phyloP scores from a whole-genome alignment of 2,113 vertebrate genomes.

The Scophthalmus maximus region DNA sequence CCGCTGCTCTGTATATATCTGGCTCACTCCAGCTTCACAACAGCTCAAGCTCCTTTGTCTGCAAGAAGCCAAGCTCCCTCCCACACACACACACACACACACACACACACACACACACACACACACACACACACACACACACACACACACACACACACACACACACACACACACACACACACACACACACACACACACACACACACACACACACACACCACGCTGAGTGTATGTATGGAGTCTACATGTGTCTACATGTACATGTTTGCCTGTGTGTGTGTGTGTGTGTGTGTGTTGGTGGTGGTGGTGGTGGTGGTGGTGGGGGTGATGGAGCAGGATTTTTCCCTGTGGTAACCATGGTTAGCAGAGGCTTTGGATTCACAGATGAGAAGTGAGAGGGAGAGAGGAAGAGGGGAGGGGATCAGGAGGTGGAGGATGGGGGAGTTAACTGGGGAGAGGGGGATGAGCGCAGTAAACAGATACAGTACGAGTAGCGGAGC shows the following conservation, averaged over 20 bases:
- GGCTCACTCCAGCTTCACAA: constrained; percentile 90
- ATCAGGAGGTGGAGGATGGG: constrained; percentile 47
- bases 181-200: constrained; percentile 69
- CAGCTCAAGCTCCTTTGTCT: constrained; percentile 93
- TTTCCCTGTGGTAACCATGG: constrained; percentile 70
- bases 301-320: constrained; percentile 22
- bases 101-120: constrained; percentile 86
- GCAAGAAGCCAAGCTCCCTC: constrained; percentile 86
- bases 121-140: constrained; percentile 87
- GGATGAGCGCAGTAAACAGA: constrained; percentile 40
- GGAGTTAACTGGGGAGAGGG: constrained; percentile 29
- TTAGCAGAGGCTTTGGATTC: constrained; percentile 55
- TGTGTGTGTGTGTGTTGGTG: constrained; percentile 36
- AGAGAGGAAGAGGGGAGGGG: constrained; percentile 3
- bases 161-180: constrained; percentile 69
- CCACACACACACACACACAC: constrained; percentile 73
- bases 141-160: constrained; percentile 66
- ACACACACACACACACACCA: constrained; percentile 84
- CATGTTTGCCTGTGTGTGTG: constrained; percentile 30
- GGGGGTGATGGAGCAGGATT: constrained; percentile 68
- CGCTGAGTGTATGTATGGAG: constrained; percentile 70
- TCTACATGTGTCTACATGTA: constrained; percentile 30
- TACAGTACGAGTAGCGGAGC: constrained; percentile 21
- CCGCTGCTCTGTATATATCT: constrained; percentile 81
- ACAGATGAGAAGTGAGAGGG: constrained; percentile 48